Conservation (phyloP, 2,888 invertebrate species). For the Molanna angustata region DNA sequence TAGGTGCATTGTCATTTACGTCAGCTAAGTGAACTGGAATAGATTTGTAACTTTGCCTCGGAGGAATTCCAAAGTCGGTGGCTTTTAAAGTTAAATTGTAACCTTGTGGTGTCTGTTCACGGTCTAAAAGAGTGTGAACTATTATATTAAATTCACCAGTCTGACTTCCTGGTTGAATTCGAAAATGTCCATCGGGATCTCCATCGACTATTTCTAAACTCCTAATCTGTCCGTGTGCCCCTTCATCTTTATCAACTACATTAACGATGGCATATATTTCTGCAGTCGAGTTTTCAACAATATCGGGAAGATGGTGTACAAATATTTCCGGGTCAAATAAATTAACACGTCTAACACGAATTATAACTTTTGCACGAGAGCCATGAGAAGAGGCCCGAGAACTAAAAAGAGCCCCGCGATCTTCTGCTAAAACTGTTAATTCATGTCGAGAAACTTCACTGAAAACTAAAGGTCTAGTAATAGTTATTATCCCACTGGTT, state of each 20-base stretch:
- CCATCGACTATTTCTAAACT: slow-evolving; percentile 83
- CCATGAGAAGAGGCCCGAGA: slow-evolving; percentile 52
- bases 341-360: slow-evolving; percentile 80
- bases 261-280: slow-evolving; percentile 88
- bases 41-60: slow-evolving; percentile 73
- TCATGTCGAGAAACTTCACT: slow-evolving; percentile 68
- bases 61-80: slow-evolving; percentile 77
- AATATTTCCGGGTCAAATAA: slow-evolving; percentile 81
- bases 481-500: slow-evolving; percentile 81
- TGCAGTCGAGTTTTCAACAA: slow-evolving; percentile 76
- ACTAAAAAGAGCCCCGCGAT: slow-evolving; percentile 69
- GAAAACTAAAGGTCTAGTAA: slow-evolving; percentile 75
- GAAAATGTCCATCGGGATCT: slow-evolving; percentile 86
- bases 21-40: slow-evolving; percentile 80
- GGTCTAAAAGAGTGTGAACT: slow-evolving; percentile 71
- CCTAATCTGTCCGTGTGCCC: slow-evolving; percentile 80
- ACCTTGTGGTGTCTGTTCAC: slow-evolving; percentile 74
- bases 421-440: slow-evolving; percentile 79
- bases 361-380: slow-evolving; percentile 73
- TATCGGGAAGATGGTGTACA: slow-evolving; percentile 74
- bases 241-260: slow-evolving; percentile 79
- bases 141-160: slow-evolving; percentile 76
- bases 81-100: slow-evolving; percentile 88
- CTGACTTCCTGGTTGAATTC: slow-evolving; percentile 61
- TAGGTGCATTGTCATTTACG: slow-evolving; percentile 81